Conservation (phyloP, 2,888 invertebrate genomes). For the Andrena marginata region DNA sequence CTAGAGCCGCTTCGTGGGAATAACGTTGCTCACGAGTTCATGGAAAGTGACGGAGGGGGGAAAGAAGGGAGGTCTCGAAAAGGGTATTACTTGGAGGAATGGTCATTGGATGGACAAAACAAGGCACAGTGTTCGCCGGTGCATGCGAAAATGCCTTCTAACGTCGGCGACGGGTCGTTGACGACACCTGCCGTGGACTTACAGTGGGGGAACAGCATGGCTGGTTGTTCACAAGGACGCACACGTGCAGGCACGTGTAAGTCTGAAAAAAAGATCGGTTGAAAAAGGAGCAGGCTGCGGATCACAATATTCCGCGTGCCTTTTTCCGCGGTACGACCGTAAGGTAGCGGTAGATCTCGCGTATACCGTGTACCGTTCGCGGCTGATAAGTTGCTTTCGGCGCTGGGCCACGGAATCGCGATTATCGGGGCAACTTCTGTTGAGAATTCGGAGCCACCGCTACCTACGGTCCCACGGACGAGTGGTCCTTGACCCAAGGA, state of each 20-base stretch:
- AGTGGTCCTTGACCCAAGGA: slow-evolving; percentile 32
- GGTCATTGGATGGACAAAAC: slow-evolving; percentile 12
- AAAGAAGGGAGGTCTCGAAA: background rate
- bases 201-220: slow-evolving; percentile 93
- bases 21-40: background rate
- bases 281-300: slow-evolving; percentile 62
- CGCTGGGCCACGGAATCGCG: too few species aligned
- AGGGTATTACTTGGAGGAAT: slow-evolving; percentile 12
- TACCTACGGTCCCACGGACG: slow-evolving; percentile 32
- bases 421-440: background rate
- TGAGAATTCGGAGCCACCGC: slow-evolving; percentile 1
- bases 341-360: background rate
- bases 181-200: slow-evolving; percentile 85
- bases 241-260: slow-evolving; percentile 96
- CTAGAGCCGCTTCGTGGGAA: background rate
- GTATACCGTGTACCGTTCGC: background rate
- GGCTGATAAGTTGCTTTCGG: too few species aligned
- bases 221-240: slow-evolving; percentile 93
- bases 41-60: background rate
- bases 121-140: background rate
- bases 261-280: slow-evolving; percentile 88
- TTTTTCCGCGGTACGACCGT: slow-evolving; percentile 9
- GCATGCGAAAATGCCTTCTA: slow-evolving; percentile 55
- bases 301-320: slow-evolving; percentile 20
- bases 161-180: slow-evolving; percentile 37